A percentile compares a stretch with the other conserved stretches of the same genome.
Conservation (phyloP, 1,140 invertebrate species). For the Bombus pascuorum region DNA sequence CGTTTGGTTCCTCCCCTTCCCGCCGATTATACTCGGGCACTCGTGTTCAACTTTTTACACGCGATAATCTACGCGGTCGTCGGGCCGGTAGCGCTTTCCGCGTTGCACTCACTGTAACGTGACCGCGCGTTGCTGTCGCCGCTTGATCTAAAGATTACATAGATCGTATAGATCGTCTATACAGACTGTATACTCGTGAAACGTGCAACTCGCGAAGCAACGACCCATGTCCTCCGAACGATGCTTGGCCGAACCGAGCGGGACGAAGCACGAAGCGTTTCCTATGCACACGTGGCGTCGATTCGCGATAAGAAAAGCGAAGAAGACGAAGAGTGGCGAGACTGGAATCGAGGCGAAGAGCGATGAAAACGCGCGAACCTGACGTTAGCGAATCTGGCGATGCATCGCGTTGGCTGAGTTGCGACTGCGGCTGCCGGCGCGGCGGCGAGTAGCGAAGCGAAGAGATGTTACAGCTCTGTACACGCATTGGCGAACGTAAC, state of each 20-base stretch:
- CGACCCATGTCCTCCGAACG: background rate
- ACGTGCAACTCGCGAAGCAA: background rate
- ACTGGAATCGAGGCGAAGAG: background rate
- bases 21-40: background rate
- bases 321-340: background rate
- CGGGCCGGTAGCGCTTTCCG: background rate
- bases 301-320: background rate
- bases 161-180: too few species aligned
- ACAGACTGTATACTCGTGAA: too few species aligned
- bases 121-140: background rate
- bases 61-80: background rate
- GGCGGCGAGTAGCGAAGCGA: constrained; percentile 8
- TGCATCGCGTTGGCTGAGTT: constrained; percentile 38
- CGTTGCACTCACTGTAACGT: constrained; percentile 8
- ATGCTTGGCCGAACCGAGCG: too few species aligned
- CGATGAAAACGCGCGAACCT: background rate
- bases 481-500: constrained; percentile 64
- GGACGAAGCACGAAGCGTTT: background rate
- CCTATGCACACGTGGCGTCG: background rate
- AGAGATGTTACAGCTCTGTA: background rate
- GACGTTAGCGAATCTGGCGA: background rate
- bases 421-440: constrained; percentile 38
- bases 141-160: background rate
- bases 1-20: background rate
- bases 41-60: background rate